phyloP scores from a whole-genome alignment of 1,140 invertebrate genomes.

The Himalopsyche phryganea region DNA sequence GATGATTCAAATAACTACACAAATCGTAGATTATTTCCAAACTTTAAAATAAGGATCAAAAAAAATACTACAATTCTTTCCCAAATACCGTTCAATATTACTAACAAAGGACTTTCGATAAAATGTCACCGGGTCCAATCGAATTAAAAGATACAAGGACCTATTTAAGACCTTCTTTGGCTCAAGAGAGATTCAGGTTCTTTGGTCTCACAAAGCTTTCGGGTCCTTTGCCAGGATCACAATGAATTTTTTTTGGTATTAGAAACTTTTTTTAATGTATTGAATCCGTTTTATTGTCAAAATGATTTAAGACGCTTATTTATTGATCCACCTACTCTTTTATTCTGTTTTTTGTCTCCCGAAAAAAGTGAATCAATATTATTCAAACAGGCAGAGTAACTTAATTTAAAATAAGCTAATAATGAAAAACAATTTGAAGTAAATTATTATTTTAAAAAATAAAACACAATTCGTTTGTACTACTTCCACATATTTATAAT shows the following conservation, averaged over 20 bases:
- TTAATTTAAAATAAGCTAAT: background rate
- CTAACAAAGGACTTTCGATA: constrained; percentile 22
- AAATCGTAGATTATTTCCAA: background rate
- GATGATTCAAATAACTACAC: background rate
- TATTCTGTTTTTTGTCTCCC: constrained; percentile 7
- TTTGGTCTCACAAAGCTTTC: constrained; percentile 11
- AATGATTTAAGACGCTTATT: constrained; percentile 33
- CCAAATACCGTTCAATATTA: constrained; percentile 11
- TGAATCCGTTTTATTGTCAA: constrained; percentile 26
- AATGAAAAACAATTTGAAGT: too few species aligned
- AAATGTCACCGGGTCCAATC: constrained; percentile 31
- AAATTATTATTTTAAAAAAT: too few species aligned
- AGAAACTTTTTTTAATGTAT: constrained; percentile 24
- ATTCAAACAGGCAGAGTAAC: background rate
- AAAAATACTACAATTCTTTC: constrained; percentile 8
- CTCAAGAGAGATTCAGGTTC: constrained; percentile 1
- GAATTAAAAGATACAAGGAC: constrained; percentile 28
- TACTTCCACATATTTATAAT: too few species aligned
- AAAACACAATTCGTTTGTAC: too few species aligned
- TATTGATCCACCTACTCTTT: constrained; percentile 28
- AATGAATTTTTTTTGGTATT: constrained; percentile 26
- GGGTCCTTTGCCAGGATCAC: constrained; percentile 7
- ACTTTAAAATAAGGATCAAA: background rate
- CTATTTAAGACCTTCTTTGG: constrained; percentile 9
- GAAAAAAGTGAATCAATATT: background rate